Percentiles rank a stretch among this genome's conserved stretches.
These are phyloP conservation scores for Ornithoptera priamus DNA, from an alignment of 2,888 invertebrate species.

Conservation along the genomic window DNA sequence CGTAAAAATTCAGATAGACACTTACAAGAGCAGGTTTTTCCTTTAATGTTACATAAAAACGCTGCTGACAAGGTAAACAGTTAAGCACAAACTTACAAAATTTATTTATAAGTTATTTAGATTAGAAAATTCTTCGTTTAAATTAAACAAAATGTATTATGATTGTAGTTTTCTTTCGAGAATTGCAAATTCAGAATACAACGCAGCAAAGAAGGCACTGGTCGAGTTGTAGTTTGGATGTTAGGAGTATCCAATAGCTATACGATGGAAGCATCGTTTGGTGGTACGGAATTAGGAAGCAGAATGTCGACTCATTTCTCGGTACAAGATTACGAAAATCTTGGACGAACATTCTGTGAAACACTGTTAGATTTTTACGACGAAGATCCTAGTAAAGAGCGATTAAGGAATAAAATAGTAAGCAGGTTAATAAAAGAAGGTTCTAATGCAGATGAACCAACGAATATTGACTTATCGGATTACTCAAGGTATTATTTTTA, in stretches of 20 bases:
- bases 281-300: conserved; percentile 91
- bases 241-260: conserved; percentile 96
- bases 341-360: conserved; percentile 95
- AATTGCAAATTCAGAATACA: conserved; percentile 96
- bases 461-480: conserved; percentile 91
- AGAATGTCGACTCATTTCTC: conserved; percentile 92
- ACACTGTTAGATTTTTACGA: conserved; percentile 95
- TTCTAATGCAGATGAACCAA: conserved; percentile 93
- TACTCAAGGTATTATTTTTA: conserved; percentile 85
- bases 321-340: conserved; percentile 82
- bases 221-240: conserved; percentile 96
- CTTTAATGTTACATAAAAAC: conserved; percentile 95
- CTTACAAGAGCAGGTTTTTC: conserved; percentile 95
- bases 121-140: background rate
- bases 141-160: conserved; percentile 10
- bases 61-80: conserved; percentile 89
- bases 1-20: conserved; percentile 87
- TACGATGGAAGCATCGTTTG: conserved; percentile 97
- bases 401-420: conserved; percentile 88
- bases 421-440: conserved; percentile 89
- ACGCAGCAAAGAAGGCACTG: conserved; percentile 96
- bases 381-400: conserved; percentile 90
- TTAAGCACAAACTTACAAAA: background rate
- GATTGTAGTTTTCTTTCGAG: conserved; percentile 91
- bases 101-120: conserved; percentile 5